A percentile compares a stretch with the other conserved stretches of the same genome.
Evolutionary conservation across 2,888 invertebrate species (phyloP).

Genomic region (Drosophila merina): DNA sequence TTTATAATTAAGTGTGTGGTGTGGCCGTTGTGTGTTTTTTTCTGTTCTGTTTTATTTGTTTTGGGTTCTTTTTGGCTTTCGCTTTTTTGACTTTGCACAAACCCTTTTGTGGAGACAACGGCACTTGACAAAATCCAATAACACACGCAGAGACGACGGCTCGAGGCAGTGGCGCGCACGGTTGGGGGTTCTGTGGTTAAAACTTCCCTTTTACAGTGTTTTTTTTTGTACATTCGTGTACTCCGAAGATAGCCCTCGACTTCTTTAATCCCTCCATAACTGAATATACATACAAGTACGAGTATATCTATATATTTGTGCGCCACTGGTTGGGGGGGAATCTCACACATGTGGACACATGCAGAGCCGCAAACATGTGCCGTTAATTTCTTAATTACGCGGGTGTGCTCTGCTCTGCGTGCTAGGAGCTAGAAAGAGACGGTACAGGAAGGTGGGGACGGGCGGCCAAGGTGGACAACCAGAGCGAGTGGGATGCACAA

Average conservation of each 20-base stretch:
- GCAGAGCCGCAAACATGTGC: slow-evolving; percentile 72
- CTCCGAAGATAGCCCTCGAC: background rate
- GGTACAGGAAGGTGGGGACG: background rate
- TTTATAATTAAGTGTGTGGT: slow-evolving; percentile 68
- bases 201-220: background rate
- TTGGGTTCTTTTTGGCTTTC: slow-evolving; percentile 62
- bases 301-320: background rate
- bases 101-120: slow-evolving; percentile 62
- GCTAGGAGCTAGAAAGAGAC: slow-evolving; percentile 25
- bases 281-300: background rate
- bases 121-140: slow-evolving; percentile 68
- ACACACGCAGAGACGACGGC: slow-evolving; percentile 31
- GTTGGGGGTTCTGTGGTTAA: background rate
- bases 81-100: slow-evolving; percentile 73
- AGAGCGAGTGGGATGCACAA: slow-evolving; percentile 29
- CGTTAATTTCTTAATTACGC: slow-evolving; percentile 79
- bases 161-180: slow-evolving; percentile 9
- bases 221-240: background rate
- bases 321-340: slow-evolving; percentile 13
- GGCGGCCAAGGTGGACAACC: slow-evolving; percentile 2
- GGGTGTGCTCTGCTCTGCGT: slow-evolving; percentile 51
- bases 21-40: slow-evolving; percentile 56
- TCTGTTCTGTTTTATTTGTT: slow-evolving; percentile 17
- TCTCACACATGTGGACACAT: slow-evolving; percentile 44
- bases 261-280: slow-evolving; percentile 1